phyloP scores from a whole-genome alignment of 2,113 vertebrate species.

The Tetraodon nigroviridis region DNA sequence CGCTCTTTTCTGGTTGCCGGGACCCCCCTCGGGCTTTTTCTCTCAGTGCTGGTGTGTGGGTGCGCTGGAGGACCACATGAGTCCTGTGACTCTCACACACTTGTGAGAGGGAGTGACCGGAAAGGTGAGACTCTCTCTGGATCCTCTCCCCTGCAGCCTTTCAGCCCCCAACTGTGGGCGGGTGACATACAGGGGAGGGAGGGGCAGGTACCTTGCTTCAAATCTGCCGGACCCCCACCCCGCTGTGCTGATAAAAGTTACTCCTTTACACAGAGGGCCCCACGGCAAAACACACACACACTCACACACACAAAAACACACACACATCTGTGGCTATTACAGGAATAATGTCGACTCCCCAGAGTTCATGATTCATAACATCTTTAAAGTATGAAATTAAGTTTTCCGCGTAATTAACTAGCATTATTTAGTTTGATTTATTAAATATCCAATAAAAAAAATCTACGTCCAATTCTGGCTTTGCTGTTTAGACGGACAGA shows the following conservation, averaged over 20 bases:
- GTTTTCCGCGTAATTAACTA: no score
- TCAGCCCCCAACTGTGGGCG: constrained; percentile 17
- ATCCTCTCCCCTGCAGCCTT: constrained; percentile 28
- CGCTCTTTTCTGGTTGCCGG: constrained; percentile 6
- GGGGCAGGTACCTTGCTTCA: constrained; percentile 51
- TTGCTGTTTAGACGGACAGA: no score
- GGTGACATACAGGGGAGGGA: constrained; percentile 18
- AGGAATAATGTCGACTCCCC: constrained; percentile 47
- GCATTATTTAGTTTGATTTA: no score
- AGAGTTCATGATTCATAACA: constrained; percentile 26
- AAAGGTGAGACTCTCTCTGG: constrained; percentile 42
- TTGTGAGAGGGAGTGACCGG: constrained; percentile 71
- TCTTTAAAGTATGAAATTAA: not conserved
- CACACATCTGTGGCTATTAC: constrained; percentile 58
- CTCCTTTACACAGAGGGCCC: constrained; percentile 47
- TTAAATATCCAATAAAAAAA: no score
- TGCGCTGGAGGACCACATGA: constrained; percentile 74
- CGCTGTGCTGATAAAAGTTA: constrained; percentile 58
- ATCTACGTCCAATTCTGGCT: no score
- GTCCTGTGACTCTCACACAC: constrained; percentile 72
- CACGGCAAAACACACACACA: constrained; percentile 17
- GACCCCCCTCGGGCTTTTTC: constrained; percentile 16
- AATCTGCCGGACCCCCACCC: constrained; percentile 44
- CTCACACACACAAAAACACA: no score
- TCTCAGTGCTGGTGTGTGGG: constrained; percentile 69